Evolutionary conservation across 2,888 invertebrate species (phyloP), one percentile per base, ranked within the genome.

Genomic region (Schizotus pectinicornis): DNA sequence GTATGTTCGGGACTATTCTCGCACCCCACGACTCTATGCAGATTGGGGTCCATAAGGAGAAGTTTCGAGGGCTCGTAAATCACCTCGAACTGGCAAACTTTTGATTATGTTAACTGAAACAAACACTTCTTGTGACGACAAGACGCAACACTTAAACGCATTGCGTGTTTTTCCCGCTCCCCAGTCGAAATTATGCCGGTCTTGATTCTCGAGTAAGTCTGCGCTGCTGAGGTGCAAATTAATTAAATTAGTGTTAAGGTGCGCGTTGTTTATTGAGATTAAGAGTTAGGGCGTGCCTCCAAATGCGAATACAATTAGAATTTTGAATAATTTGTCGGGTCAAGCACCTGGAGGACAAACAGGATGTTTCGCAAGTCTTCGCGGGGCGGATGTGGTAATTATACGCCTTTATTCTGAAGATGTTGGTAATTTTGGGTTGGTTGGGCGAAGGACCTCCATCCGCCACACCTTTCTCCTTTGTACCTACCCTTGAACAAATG

Each of bases 71-170:
- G 69, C 59, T 61, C 45, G 65, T 67, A 69, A 71, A 71, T 69
- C 67, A 68, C 58, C 62, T 48, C 46, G 49, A 61, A 68, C 61
- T 67, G 67, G 53, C 63, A 67, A 74, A 74, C 69, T 73, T 74
- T 71, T 72, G 71, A 72, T 72, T 71, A 70, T 68, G 68, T 72
- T 72, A 72, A 72, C 72, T 69, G 71, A 65, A 68, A 70, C 70
- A 70, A 72, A 73, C 70, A 68, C 65, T 71, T 59, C 62, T 65
- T 63, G 64, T 63, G 61, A 63, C 63, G 63, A 61, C 61, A 64
- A 52, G 64, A 59, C 64, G 63, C 66, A 61, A 62, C 62, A 62
- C 59, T 67, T 59, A 53, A 64, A 60, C 22, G 63, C 68, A 68
- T 67, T 66, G 62, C 46, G 56, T 51, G 55, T 57, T 58, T 59